Evolutionary conservation across 37 sponge, comb jelly and placozoan genomes (phyloP).

Genomic region (Cladorhizidae sp.): DNA sequence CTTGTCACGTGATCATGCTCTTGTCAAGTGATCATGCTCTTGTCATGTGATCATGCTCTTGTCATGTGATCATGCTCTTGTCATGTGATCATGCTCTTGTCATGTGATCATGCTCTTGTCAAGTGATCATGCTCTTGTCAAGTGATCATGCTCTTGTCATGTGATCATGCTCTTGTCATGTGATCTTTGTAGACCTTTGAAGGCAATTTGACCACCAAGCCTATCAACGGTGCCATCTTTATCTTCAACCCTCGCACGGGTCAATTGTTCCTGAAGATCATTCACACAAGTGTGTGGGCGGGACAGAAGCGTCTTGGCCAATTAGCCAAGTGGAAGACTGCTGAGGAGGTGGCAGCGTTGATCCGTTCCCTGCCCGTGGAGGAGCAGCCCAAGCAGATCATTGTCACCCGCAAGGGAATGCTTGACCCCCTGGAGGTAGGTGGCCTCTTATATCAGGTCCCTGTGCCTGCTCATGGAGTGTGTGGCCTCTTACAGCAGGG

Average conservation of each 20-base stretch:
- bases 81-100: background rate
- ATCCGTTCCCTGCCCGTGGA: slow-evolving; percentile 99
- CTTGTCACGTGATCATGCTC: background rate
- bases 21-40: background rate
- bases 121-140: background rate
- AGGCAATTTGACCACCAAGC: slow-evolving; percentile 99
- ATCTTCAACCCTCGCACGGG: slow-evolving; percentile 99
- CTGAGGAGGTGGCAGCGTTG: slow-evolving; percentile 98
- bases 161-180: background rate
- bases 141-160: background rate
- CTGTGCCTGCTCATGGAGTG: too few relatives aligned
- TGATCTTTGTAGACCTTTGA: slow-evolving; percentile 87
- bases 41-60: background rate
- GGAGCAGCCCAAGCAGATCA: slow-evolving; percentile 99
- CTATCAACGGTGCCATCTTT: slow-evolving; percentile 99
- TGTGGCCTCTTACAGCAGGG: background rate
- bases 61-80: background rate
- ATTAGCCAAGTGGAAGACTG: slow-evolving; percentile 99
- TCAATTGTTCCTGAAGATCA: slow-evolving; percentile 99
- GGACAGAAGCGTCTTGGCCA: slow-evolving; percentile 99
- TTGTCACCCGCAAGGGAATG: slow-evolving; percentile 99
- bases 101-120: background rate
- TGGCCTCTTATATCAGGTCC: too few relatives aligned
- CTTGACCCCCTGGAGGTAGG: slow-evolving; percentile 95
- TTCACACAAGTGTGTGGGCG: slow-evolving; percentile 99